Evolutionary conservation across 2,113 vertebrate species (phyloP).

Genomic region (Menidia beryllina): DNA sequence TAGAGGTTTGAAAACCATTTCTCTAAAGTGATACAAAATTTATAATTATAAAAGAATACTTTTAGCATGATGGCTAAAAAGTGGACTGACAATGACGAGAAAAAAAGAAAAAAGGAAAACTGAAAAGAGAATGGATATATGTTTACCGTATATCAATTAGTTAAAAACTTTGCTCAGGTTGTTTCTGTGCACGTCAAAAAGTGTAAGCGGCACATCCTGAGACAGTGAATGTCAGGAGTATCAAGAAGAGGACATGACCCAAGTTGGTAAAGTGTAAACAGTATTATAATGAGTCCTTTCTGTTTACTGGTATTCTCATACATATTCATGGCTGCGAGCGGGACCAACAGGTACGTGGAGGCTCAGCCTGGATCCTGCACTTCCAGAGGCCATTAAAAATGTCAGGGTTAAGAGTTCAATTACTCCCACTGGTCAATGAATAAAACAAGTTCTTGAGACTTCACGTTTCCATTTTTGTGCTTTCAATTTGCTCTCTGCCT

Average conservation of each 20-base stretch:
- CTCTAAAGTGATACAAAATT: not conserved
- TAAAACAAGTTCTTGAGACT: not conserved
- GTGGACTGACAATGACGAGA: not conserved
- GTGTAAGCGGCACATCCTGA: slow-evolving; percentile 2
- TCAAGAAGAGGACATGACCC: not conserved
- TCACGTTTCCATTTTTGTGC: not conserved
- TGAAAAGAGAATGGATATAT: not conserved
- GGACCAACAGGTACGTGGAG: not conserved
- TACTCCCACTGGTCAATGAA: not conserved
- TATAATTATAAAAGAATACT: not conserved
- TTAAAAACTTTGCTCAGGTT: slow-evolving; percentile 1
- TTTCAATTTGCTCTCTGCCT: not conserved
- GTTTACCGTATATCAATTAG: not conserved
- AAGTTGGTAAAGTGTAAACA: slow-evolving; percentile 14
- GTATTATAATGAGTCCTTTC: slow-evolving; percentile 27
- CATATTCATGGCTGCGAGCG: slow-evolving; percentile 32
- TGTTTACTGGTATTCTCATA: slow-evolving; percentile 3
- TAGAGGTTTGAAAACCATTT: not conserved
- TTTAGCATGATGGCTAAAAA: not conserved
- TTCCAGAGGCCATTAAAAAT: not conserved
- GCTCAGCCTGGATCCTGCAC: not conserved
- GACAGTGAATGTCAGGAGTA: not conserved
- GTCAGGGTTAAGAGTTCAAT: not conserved
- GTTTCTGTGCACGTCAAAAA: slow-evolving; percentile 6
- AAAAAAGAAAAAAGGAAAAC: not conserved